Conservation (phyloP, 2,888 invertebrate species). For the Nephrocerus scutellatus region DNA sequence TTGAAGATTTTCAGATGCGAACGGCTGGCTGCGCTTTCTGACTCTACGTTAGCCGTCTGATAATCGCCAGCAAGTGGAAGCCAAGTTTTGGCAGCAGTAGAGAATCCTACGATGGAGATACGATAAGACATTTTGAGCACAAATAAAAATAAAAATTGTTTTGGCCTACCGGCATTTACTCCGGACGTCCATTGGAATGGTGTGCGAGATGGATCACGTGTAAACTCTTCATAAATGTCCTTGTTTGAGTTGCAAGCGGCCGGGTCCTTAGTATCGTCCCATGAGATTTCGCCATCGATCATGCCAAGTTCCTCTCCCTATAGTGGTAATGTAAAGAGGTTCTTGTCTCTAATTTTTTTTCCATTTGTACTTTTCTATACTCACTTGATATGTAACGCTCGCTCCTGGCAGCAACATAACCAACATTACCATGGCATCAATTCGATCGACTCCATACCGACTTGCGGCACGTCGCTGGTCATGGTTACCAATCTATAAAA, state of each 20-base stretch:
- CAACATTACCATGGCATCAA: constrained; percentile 73
- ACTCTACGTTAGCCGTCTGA: constrained; percentile 52
- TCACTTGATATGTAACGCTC: constrained; percentile 54
- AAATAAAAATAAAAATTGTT: neutral
- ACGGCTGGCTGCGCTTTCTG: constrained; percentile 42
- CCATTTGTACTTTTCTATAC: constrained; percentile 1
- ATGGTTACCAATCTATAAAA: constrained; percentile 57
- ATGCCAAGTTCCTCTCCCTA: constrained; percentile 46
- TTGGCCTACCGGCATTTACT: constrained; percentile 31
- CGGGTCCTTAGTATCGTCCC: constrained; percentile 51
- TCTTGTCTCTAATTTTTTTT: neutral
- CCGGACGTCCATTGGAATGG: constrained; percentile 54
- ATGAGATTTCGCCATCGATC: constrained; percentile 49
- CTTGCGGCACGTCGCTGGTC: constrained; percentile 56
- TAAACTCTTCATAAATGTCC: constrained; percentile 50
- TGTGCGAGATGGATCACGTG: constrained; percentile 56
- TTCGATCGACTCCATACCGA: constrained; percentile 56
- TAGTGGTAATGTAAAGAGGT: neutral
- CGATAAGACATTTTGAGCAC: neutral
- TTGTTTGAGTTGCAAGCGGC: constrained; percentile 50
- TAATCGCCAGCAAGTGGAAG: constrained; percentile 53
- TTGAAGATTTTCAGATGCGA: constrained; percentile 59
- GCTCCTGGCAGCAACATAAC: constrained; percentile 56
- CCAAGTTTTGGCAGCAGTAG: constrained; percentile 37
- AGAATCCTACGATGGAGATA: constrained; percentile 47